These are phyloP conservation scores for Zenarchopterus dispar DNA, from an alignment of 2,797 vertebrate species.

Conservation along the genomic window DNA sequence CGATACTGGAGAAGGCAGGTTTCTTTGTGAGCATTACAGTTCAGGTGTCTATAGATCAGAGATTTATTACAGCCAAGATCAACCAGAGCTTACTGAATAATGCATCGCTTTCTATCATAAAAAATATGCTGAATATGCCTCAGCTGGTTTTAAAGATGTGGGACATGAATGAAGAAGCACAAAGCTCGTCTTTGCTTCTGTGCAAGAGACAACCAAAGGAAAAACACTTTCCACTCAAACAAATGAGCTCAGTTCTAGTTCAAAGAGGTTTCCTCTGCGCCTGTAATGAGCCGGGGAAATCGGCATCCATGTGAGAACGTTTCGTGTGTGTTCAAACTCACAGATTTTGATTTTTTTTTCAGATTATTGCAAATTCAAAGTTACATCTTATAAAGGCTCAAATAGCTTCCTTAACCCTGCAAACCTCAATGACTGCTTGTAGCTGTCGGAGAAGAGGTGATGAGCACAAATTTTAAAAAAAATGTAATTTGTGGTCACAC, in stretches of 20 bases:
- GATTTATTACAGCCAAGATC: constrained; percentile 64
- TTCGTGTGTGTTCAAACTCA: neutral
- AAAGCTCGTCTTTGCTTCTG: constrained; percentile 31
- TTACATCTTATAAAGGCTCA: neutral
- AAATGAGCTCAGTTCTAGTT: constrained; percentile 57
- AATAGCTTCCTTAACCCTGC: neutral
- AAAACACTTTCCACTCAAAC: constrained; percentile 53
- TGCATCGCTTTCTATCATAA: constrained; percentile 59
- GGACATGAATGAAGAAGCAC: constrained; percentile 33
- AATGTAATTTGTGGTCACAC: constrained; percentile 70
- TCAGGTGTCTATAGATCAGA: constrained; percentile 37
- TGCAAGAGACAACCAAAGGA: constrained; percentile 32
- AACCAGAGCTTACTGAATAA: constrained; percentile 66
- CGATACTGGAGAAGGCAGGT: constrained; percentile 33
- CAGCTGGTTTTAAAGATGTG: constrained; percentile 47
- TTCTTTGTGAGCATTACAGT: constrained; percentile 31
- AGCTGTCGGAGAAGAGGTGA: constrained; percentile 24
- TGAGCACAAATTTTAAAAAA: constrained; percentile 65
- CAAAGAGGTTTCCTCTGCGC: constrained; percentile 39
- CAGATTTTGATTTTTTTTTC: neutral
- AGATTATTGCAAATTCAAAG: neutral
- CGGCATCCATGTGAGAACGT: constrained; percentile 2
- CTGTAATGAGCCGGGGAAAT: constrained; percentile 41
- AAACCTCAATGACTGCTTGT: constrained; percentile 22
- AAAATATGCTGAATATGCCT: constrained; percentile 62